Evolutionary conservation across 2,888 invertebrate species (phyloP), one percentile per base, ranked within the genome.

Genomic region (Dyspetes luteomarginatus): DNA sequence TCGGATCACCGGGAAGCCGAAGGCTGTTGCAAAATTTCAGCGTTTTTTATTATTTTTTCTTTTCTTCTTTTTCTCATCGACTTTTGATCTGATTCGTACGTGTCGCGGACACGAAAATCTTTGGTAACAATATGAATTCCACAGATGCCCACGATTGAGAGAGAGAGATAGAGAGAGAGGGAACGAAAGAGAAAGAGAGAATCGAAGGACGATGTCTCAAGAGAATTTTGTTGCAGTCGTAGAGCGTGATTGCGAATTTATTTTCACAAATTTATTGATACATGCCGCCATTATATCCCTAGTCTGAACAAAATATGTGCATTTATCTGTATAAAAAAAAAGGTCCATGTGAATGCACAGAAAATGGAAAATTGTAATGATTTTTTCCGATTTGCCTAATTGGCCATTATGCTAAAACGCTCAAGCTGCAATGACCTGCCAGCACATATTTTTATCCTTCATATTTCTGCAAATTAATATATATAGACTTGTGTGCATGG

Each of bases 51-150:
- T 71, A 48, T 28, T 52, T 62, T 22, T 56, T 50, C 36, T 28
- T 36, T 48, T 36, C 24, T 58, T 30, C 26, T 58, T 67, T 9
- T 50, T 28, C 19, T 36, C 24, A 24, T n/a, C 22, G 22, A 17
- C 41, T 65, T 56, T 56, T 58, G 24, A 28, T 50, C 62, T 28
- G 43, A 73, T 77, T 77, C 68, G 81, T 73, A 55, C 73, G 81
- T 56, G 68, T 43, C 45, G 45, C 19, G 43, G 52, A 60, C 28
- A 74, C 55, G 41, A 67, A 60, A 67, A 68, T 28, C 19, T 19
- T 81, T 58, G 36, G 78, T 26, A 81, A 81, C 50, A 50, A n/a
- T 19, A 43, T 26, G 28, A 73, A 81, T 81, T 81, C 72, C 76
- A 43, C 48, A 62, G 68, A 81, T 81, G 50, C 80, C 56, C 65